Percentiles rank a stretch among this genome's conserved stretches.
Evolutionary conservation across 2,113 vertebrate species (phyloP).

Genomic region (Martes martes): DNA sequence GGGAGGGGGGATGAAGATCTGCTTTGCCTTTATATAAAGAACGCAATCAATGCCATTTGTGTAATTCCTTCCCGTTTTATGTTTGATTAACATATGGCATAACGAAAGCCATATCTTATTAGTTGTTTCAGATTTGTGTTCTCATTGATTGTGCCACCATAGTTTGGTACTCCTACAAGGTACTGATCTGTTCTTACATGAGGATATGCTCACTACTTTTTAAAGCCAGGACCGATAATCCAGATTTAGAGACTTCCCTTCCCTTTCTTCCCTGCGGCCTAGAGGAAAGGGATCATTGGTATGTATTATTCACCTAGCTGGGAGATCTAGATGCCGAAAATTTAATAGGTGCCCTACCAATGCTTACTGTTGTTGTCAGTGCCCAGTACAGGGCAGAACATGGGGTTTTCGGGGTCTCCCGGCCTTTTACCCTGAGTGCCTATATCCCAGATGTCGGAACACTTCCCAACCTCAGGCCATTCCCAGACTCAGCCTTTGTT

Average conservation of each 20-base stretch:
- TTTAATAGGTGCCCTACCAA: not conserved
- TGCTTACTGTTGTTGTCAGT: not conserved
- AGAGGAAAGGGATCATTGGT: not conserved
- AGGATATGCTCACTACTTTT: not conserved
- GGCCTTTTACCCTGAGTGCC: not conserved
- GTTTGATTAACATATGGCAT: not conserved
- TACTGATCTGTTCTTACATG: not conserved
- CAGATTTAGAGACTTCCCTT: not conserved
- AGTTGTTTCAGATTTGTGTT: not conserved
- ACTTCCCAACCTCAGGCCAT: not conserved
- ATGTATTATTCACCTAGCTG: not conserved
- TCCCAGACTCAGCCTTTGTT: not conserved
- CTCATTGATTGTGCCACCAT: not conserved
- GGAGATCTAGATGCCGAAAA: too few species aligned
- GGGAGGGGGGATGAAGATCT: not conserved
- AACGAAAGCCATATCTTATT: not conserved
- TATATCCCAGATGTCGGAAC: not conserved
- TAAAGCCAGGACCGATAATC: not conserved
- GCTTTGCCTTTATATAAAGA: not conserved
- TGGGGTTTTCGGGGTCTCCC: not conserved
- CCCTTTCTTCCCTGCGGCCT: not conserved
- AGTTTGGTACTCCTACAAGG: not conserved
- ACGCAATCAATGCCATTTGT: not conserved
- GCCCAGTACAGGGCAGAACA: rapidly evolving
- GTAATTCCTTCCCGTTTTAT: not conserved